Evolutionary conservation across 2,888 invertebrate species (phyloP).

Genomic region (Actias luna): DNA sequence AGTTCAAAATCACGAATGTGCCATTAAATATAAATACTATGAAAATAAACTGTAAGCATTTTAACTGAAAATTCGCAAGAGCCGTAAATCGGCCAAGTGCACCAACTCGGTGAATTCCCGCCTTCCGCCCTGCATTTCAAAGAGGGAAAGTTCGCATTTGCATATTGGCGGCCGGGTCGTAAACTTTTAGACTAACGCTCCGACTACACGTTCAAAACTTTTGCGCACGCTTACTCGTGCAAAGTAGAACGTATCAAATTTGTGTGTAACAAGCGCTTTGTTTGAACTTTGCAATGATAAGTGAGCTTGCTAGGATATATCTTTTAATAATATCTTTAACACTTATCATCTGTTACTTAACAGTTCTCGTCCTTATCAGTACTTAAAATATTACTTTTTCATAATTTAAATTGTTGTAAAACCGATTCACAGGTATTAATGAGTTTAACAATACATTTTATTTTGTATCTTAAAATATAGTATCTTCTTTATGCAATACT

Average conservation of each 20-base stretch:
- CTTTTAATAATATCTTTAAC: background rate
- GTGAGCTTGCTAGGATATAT: background rate
- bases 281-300: background rate
- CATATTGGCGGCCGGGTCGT: conserved; percentile 56
- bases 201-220: conserved; percentile 3
- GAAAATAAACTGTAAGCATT: conserved; percentile 43
- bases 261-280: background rate
- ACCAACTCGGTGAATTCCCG: conserved; percentile 35
- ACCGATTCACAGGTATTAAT: no score
- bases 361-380: background rate
- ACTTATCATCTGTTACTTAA: background rate
- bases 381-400: no score
- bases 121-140: conserved; percentile 39
- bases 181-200: conserved; percentile 38
- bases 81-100: conserved; percentile 77
- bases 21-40: conserved; percentile 17
- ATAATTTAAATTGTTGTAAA: no score
- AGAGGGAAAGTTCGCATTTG: conserved; percentile 76
- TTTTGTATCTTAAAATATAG: no score
- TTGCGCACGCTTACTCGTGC: background rate
- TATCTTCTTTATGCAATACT: no score
- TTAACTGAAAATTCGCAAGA: conserved; percentile 52
- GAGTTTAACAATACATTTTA: no score
- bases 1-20: background rate
- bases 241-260: background rate